Evolutionary conservation across 23 tunicate genomes (phyloP).

Genomic region (Halocynthia roretzi): DNA sequence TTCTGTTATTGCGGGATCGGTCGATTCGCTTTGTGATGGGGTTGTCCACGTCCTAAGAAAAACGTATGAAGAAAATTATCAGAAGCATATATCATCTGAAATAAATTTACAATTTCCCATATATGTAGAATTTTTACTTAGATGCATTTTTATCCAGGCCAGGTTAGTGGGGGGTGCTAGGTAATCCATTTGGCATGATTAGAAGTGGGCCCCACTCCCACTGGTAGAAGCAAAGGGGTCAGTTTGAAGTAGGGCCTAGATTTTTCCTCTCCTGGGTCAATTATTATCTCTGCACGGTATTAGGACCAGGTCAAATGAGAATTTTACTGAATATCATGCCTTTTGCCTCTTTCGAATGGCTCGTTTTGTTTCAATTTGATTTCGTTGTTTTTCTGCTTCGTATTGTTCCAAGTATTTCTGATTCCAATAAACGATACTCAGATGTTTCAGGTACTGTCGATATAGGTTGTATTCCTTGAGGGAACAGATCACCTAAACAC

Average conservation of each 20-base stretch:
- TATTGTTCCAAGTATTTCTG: conserved; percentile 36
- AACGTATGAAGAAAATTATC: neutral
- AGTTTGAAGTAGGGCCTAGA: too few species aligned
- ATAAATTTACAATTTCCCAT: neutral
- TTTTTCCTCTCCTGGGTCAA: too few species aligned
- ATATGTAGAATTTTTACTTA: neutral
- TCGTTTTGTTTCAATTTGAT: conserved; percentile 4
- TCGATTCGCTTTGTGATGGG: conserved; percentile 37
- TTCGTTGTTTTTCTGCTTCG: conserved; percentile 26
- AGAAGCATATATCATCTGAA: neutral
- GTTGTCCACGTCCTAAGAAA: conserved; percentile 37
- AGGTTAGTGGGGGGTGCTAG: too few species aligned
- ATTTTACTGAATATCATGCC: conserved; percentile 4
- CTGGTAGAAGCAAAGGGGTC: too few species aligned
- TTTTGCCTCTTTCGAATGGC: conserved; percentile 24
- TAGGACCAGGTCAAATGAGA: neutral
- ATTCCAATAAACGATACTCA: conserved; percentile 44
- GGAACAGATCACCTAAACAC: conserved; percentile 48
- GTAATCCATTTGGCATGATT: too few species aligned
- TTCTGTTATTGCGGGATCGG: conserved; percentile 20
- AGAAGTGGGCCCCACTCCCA: too few species aligned
- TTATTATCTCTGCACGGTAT: neutral
- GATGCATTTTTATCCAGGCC: neutral
- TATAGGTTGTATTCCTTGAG: conserved; percentile 53
- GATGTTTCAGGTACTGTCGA: conserved; percentile 59